A percentile compares a stretch with the other conserved stretches of the same genome.
These are phyloP conservation scores for Choristoneura rosaceana DNA, from an alignment of 2,888 invertebrate species.

Conservation along the genomic window DNA sequence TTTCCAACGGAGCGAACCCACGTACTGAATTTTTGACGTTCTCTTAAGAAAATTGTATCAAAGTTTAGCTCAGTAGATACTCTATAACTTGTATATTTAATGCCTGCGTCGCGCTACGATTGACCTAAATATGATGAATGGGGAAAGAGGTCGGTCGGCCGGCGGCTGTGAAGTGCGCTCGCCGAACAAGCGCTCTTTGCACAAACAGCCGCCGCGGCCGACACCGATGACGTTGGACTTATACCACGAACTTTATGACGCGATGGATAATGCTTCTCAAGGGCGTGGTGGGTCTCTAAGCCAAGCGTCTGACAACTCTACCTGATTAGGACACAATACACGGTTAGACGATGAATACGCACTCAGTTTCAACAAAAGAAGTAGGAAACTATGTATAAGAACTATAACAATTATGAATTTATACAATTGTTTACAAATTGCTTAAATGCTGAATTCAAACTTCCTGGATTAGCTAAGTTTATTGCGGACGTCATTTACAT, in stretches of 20 bases:
- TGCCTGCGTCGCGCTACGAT: slow-evolving; percentile 50
- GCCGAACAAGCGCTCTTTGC: slow-evolving; percentile 22
- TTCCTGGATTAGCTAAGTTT: background rate
- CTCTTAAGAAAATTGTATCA: background rate
- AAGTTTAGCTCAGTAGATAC: background rate
- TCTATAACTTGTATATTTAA: background rate
- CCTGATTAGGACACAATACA: background rate
- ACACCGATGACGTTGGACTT: background rate
- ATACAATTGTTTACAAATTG: background rate
- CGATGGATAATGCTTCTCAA: background rate
- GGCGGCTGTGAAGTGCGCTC: slow-evolving; percentile 32
- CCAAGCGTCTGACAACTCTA: background rate
- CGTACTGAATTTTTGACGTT: background rate
- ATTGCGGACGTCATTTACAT: slow-evolving; percentile 45
- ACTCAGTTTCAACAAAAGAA: background rate
- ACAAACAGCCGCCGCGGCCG: slow-evolving; percentile 3
- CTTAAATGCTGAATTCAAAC: background rate
- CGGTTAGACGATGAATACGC: background rate
- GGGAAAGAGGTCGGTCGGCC: slow-evolving; percentile 39
- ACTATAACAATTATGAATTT: background rate
- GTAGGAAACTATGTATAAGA: background rate
- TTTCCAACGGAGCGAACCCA: background rate
- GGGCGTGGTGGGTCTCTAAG: background rate
- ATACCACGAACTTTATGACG: background rate
- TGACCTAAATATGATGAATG: slow-evolving; percentile 68